Conservation (phyloP, 2,113 vertebrate genomes). For the Phrynocephalus versicolor region DNA sequence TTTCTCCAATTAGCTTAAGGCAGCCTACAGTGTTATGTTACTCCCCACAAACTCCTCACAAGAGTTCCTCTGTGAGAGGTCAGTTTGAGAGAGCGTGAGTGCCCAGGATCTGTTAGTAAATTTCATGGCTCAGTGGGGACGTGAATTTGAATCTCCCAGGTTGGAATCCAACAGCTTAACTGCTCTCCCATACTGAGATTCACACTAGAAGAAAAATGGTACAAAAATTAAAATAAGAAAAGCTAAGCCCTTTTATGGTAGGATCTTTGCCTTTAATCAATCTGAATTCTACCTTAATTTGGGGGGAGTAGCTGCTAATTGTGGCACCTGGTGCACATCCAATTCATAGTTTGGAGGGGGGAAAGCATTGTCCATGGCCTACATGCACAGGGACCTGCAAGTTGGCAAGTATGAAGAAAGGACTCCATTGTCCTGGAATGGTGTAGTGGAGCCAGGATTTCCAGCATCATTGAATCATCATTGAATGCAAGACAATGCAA, state of each 20-base stretch:
- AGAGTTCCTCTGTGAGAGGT: no score
- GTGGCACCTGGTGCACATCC: neutral
- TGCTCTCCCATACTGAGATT: no score
- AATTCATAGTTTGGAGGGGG: neutral
- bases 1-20: no score
- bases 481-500: neutral
- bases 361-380: neutral
- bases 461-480: neutral
- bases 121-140: no score
- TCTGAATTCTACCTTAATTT: neutral
- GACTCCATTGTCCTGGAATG: neutral
- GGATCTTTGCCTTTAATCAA: neutral
- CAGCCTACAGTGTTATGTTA: no score
- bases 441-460: no score
- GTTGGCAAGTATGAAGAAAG: neutral
- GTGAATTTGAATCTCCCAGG: no score
- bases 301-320: neutral
- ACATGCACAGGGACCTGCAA: neutral
- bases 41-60: no score
- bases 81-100: no score
- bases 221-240: neutral
- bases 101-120: no score
- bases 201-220: neutral
- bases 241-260: neutral
- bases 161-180: no score